phyloP scores from a whole-genome alignment of 1,140 invertebrate genomes.

The Parasteatoda tepidariorum region DNA sequence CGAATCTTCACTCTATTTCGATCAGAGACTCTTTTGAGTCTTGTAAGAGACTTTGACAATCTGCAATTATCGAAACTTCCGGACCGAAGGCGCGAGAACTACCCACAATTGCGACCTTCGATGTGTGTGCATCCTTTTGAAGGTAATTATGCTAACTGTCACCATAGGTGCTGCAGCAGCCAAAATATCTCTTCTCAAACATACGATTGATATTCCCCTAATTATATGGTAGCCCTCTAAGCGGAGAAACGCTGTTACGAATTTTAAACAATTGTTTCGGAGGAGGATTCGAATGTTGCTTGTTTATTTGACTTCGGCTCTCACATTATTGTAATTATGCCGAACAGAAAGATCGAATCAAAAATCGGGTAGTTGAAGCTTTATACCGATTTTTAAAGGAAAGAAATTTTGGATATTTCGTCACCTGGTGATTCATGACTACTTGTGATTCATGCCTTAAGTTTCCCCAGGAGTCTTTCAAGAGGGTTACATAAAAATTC shows the following conservation, averaged over 20 bases:
- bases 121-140: neutral
- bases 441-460: no score
- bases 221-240: conserved; percentile 29
- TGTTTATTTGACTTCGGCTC: conserved; percentile 18
- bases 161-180: conserved; percentile 4
- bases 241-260: conserved; percentile 34
- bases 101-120: conserved; percentile 37
- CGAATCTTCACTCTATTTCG: conserved; percentile 1
- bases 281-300: conserved; percentile 18
- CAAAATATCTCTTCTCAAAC: no score
- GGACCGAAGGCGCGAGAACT: conserved; percentile 8
- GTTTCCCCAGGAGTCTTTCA: no score
- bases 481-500: no score
- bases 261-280: conserved; percentile 47
- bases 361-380: conserved; percentile 6
- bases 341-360: conserved; percentile 3
- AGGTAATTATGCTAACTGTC: conserved; percentile 58
- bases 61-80: conserved; percentile 58
- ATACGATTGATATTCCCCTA: conserved; percentile 58
- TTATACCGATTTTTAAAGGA: no score
- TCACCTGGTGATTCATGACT: no score
- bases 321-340: conserved; percentile 34
- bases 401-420: no score
- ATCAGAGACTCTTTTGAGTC: conserved; percentile 13
- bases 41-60: conserved; percentile 36